Evolutionary conservation across 2,888 invertebrate genomes (phyloP).

Genomic region (Drosophila crucigera): DNA sequence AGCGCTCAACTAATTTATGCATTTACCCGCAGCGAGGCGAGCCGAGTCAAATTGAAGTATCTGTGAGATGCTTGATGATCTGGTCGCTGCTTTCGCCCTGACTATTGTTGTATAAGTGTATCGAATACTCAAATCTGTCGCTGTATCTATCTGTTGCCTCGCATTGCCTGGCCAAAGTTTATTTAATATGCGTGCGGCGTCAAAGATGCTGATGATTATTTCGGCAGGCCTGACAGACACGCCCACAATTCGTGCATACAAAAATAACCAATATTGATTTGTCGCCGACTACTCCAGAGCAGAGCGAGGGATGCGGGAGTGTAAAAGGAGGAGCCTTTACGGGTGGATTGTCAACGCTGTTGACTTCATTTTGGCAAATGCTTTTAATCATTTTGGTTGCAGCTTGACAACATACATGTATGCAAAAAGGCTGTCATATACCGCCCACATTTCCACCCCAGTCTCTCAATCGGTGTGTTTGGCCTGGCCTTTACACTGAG

Average conservation of each 20-base stretch:
- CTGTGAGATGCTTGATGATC: slow-evolving; percentile 49
- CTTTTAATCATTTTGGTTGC: slow-evolving; percentile 63
- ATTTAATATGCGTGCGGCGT: slow-evolving; percentile 80
- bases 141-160: slow-evolving; percentile 12
- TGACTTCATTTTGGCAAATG: slow-evolving; percentile 55
- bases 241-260: slow-evolving; percentile 76
- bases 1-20: slow-evolving; percentile 52
- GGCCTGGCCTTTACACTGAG: slow-evolving; percentile 19
- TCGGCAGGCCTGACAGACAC: slow-evolving; percentile 59
- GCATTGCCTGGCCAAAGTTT: slow-evolving; percentile 52
- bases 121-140: slow-evolving; percentile 37
- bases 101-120: slow-evolving; percentile 51
- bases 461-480: not conserved
- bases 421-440: slow-evolving; percentile 51
- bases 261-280: slow-evolving; percentile 80
- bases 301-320: not conserved
- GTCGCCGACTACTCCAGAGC: slow-evolving; percentile 37
- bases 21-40: slow-evolving; percentile 37
- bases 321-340: not conserved
- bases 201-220: slow-evolving; percentile 79
- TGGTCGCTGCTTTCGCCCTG: slow-evolving; percentile 28
- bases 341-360: slow-evolving; percentile 44
- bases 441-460: not conserved
- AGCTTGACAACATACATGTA: slow-evolving; percentile 49
- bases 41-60: slow-evolving; percentile 38